Percentiles rank a stretch among this genome's conserved stretches.
These are phyloP conservation scores for Elysia crispata DNA, from an alignment of 2,888 invertebrate genomes.

Conservation along the genomic window DNA sequence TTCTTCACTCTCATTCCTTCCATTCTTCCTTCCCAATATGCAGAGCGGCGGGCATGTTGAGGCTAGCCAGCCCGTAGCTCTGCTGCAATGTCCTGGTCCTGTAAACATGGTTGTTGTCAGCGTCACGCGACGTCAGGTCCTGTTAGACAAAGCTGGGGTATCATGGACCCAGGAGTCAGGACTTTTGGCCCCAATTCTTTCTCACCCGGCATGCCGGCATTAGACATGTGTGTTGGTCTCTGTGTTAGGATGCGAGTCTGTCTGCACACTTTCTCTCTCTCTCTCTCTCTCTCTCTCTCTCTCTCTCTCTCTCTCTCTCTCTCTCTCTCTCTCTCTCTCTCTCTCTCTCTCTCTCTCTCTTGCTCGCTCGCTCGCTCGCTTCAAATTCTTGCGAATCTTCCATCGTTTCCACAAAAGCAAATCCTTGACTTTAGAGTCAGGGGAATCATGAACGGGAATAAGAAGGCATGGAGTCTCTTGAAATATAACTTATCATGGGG, in stretches of 20 bases:
- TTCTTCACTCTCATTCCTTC: background rate
- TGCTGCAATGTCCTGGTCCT: background rate
- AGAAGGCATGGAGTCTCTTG: too few species aligned
- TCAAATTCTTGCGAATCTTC: background rate
- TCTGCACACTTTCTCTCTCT: slow-evolving; percentile 37
- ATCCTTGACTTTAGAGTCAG: too few species aligned
- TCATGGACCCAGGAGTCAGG: background rate
- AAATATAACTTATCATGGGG: too few species aligned
- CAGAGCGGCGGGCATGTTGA: too few species aligned
- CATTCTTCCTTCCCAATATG: too few species aligned
- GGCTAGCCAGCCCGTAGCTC: too few species aligned
- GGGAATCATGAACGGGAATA: too few species aligned
- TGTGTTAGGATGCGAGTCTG: too few species aligned
- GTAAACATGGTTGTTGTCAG: background rate
- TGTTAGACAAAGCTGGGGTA: background rate
- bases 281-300: slow-evolving; percentile 38
- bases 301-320: slow-evolving; percentile 22
- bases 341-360: slow-evolving; percentile 18
- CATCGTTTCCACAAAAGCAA: background rate
- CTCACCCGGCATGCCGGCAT: slow-evolving; percentile 33
- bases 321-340: background rate
- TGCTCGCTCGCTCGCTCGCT: background rate
- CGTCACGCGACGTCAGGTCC: background rate
- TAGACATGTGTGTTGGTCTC: too few species aligned
- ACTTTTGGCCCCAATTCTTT: background rate